Percentiles rank a stretch among this genome's conserved stretches.
These are phyloP conservation scores for Erebia aethiops DNA, from an alignment of 2,888 invertebrate species.

Conservation along the genomic window DNA sequence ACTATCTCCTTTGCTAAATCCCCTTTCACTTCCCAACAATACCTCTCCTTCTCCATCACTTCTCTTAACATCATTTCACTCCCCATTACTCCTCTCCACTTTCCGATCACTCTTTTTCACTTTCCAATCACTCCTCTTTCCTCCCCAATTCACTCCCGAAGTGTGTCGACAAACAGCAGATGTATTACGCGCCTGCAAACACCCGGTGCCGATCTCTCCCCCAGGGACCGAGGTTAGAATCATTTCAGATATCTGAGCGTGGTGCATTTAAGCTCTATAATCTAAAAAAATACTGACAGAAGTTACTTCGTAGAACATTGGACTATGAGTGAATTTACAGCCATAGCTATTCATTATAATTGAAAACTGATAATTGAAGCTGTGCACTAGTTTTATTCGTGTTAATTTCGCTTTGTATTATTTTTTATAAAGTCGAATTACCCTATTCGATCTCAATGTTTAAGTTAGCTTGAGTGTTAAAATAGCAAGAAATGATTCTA, in stretches of 20 bases:
- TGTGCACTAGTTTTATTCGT: too few relatives aligned
- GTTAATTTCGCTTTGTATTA: too few relatives aligned
- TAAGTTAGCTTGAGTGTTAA: not conserved
- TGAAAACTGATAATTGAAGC: too few relatives aligned
- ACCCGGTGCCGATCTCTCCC: slow-evolving; percentile 58
- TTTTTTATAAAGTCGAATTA: too few relatives aligned
- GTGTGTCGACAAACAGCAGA: slow-evolving; percentile 42
- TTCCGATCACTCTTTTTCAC: not conserved
- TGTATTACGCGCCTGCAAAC: slow-evolving; percentile 64
- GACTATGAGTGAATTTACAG: too few relatives aligned
- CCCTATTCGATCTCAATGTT: too few relatives aligned
- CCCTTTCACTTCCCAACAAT: not conserved
- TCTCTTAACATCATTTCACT: not conserved
- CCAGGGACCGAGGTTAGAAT: slow-evolving; percentile 20
- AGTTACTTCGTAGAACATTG: too few relatives aligned
- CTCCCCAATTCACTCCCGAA: slow-evolving; percentile 4
- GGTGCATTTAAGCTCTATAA: not conserved
- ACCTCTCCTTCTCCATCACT: not conserved
- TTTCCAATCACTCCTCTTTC: not conserved
- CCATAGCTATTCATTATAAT: too few relatives aligned
- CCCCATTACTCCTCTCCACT: not conserved
- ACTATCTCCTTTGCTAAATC: not conserved
- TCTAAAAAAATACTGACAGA: not conserved
- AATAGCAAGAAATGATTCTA: slow-evolving; percentile 21
- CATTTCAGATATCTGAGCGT: slow-evolving; percentile 6